These are phyloP conservation scores for Porites lutea DNA, from an alignment of 64 coral and sea anemone genomes.

Conservation along the genomic window DNA sequence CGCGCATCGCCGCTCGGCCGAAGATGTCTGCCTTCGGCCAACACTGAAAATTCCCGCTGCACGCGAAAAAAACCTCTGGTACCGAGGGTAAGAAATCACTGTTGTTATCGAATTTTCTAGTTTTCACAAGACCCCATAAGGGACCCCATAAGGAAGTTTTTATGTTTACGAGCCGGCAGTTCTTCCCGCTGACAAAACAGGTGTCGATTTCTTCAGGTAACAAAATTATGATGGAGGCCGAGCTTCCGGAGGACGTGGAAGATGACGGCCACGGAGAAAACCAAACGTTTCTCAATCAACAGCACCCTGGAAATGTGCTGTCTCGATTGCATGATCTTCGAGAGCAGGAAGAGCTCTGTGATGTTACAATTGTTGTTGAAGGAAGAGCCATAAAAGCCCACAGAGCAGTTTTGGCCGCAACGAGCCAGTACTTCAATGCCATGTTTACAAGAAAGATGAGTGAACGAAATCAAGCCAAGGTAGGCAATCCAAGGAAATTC, in stretches of 20 bases:
- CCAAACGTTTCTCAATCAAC: slow-evolving; percentile 77
- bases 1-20: too few relatives aligned
- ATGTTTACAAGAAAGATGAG: slow-evolving; percentile 94
- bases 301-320: slow-evolving; percentile 71
- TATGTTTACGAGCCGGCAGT: slow-evolving; percentile 51
- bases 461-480: slow-evolving; percentile 83
- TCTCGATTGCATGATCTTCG: slow-evolving; percentile 82
- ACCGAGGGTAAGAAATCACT: too few relatives aligned
- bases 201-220: background rate
- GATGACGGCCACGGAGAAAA: slow-evolving; percentile 42
- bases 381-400: slow-evolving; percentile 74
- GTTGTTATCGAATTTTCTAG: too few relatives aligned
- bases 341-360: slow-evolving; percentile 88
- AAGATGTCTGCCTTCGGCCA: too few relatives aligned
- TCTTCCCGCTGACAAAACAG: slow-evolving; percentile 44
- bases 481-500: slow-evolving; percentile 27
- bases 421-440: slow-evolving; percentile 96
- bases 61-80: too few relatives aligned
- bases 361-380: slow-evolving; percentile 84
- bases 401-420: slow-evolving; percentile 83
- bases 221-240: background rate
- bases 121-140: too few relatives aligned
- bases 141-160: too few relatives aligned
- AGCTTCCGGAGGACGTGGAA: slow-evolving; percentile 50
- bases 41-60: too few relatives aligned